Evolutionary conservation across 2,113 vertebrate genomes (phyloP).

Genomic region (Piaya cayana): DNA sequence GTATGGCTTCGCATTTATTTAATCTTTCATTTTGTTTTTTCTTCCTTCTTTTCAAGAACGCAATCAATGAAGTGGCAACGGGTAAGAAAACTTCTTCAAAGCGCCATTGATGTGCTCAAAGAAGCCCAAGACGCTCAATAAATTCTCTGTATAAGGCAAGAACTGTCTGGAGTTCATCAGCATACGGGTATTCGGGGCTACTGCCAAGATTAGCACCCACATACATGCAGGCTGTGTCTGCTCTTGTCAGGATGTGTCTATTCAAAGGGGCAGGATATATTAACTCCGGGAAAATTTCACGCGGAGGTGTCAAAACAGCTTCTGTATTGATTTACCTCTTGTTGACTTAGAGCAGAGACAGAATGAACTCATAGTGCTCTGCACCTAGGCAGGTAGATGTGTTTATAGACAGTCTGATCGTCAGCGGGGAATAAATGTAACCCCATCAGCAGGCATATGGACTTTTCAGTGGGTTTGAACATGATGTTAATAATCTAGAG

Average conservation of each 20-base stretch:
- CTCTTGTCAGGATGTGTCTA: conserved; percentile 39
- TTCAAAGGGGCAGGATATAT: conserved; percentile 35
- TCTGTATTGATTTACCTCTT: conserved; percentile 42
- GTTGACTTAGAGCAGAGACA: conserved; percentile 19
- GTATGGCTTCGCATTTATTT: conserved; percentile 41
- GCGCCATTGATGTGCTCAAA: not conserved
- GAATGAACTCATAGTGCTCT: not conserved
- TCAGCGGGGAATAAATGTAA: not conserved
- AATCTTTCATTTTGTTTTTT: conserved; percentile 43
- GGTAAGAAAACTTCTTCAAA: conserved; percentile 22
- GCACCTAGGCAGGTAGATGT: conserved; percentile 6
- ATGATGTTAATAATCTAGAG: not conserved
- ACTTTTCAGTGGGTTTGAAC: not conserved
- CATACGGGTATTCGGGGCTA: conserved; percentile 1
- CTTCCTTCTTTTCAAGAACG: conserved; percentile 28
- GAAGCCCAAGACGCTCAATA: not conserved
- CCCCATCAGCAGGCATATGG: not conserved
- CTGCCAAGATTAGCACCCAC: conserved; percentile 28
- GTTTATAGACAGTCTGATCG: not conserved
- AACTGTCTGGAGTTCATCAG: conserved; percentile 48
- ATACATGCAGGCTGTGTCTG: not conserved
- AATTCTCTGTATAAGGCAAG: not conserved
- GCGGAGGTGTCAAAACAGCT: conserved; percentile 39
- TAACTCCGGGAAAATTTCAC: conserved; percentile 46
- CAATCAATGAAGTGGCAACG: conserved; percentile 20